A percentile compares a stretch with the other conserved stretches of the same genome.
Evolutionary conservation across 2,888 invertebrate genomes (phyloP).

Genomic region (Tachina lurida): DNA sequence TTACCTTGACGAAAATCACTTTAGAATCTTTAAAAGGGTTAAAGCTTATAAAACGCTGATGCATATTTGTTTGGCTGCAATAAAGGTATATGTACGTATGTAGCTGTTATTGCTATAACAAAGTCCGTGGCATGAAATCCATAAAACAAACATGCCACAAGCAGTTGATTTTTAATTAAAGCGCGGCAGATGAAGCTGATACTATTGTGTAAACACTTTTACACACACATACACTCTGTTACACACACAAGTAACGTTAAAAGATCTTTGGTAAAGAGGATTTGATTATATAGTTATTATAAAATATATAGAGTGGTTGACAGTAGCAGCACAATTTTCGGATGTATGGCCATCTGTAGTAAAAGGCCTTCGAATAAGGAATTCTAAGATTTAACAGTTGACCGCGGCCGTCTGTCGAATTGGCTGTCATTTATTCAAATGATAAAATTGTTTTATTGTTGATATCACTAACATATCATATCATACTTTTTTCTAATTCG

Average conservation of each 20-base stretch:
- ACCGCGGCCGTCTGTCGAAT: too few relatives aligned
- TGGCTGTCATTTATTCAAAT: too few relatives aligned
- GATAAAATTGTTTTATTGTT: too few relatives aligned
- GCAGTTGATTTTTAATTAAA: conserved; percentile 84
- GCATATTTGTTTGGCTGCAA: conserved; percentile 59
- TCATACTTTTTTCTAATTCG: too few relatives aligned
- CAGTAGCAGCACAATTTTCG: background rate
- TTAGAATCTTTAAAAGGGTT: conserved; percentile 56
- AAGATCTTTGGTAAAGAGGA: conserved; percentile 67
- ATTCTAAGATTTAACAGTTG: too few relatives aligned
- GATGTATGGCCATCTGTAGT: too few relatives aligned
- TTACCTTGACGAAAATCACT: conserved; percentile 61
- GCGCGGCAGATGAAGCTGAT: conserved; percentile 62
- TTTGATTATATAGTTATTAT: conserved; percentile 63
- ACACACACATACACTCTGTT: conserved; percentile 10
- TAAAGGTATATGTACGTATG: background rate
- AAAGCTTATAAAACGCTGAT: conserved; percentile 71
- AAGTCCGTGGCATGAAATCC: conserved; percentile 80
- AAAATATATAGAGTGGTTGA: too few relatives aligned
- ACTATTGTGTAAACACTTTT: conserved; percentile 72
- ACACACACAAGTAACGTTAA: conserved; percentile 31
- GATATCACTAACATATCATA: too few relatives aligned
- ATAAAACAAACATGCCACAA: conserved; percentile 83
- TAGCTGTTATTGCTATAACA: conserved; percentile 37
- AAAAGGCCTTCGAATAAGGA: too few relatives aligned